Percentiles rank a stretch among this genome's conserved stretches.
Conservation (phyloP, 2,888 invertebrate species). For the Metellina segmentata region DNA sequence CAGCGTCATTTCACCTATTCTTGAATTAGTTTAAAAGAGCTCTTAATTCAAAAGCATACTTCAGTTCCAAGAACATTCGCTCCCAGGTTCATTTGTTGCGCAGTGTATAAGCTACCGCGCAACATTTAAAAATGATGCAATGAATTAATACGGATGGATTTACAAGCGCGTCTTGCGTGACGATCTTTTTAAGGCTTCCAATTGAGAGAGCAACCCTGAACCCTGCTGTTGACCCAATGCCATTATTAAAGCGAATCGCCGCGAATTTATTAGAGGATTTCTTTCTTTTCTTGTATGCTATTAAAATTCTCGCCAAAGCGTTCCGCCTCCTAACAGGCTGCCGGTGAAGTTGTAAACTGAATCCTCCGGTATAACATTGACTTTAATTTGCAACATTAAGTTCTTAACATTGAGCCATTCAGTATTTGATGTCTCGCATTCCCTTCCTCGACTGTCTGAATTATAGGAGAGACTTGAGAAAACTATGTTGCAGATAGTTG, state of each 20-base stretch:
- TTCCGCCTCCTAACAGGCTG: neutral
- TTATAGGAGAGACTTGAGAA: too few species aligned
- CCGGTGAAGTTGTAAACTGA: conserved; percentile 4
- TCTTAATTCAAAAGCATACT: too few species aligned
- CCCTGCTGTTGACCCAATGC: conserved; percentile 14
- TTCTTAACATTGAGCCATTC: neutral
- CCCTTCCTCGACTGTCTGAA: too few species aligned
- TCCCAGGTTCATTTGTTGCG: too few species aligned
- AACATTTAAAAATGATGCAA: neutral
- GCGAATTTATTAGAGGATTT: neutral
- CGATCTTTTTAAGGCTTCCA: conserved; percentile 2
- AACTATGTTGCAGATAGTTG: too few species aligned
- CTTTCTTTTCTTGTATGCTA: neutral
- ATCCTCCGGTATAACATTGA: conserved; percentile 20
- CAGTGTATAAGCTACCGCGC: too few species aligned
- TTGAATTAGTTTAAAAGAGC: too few species aligned
- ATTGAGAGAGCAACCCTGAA: conserved; percentile 54
- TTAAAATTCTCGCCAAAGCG: conserved; percentile 22
- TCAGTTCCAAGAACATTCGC: too few species aligned
- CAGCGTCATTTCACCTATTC: too few species aligned
- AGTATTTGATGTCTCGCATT: too few species aligned
- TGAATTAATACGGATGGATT: conserved; percentile 40
- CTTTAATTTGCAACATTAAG: conserved; percentile 33
- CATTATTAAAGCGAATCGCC: conserved; percentile 32
- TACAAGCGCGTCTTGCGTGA: conserved; percentile 44